Evolutionary conservation across 2,113 vertebrate genomes (phyloP), one percentile per base, ranked within the genome.

Genomic region (Peromyscus polionotus): DNA sequence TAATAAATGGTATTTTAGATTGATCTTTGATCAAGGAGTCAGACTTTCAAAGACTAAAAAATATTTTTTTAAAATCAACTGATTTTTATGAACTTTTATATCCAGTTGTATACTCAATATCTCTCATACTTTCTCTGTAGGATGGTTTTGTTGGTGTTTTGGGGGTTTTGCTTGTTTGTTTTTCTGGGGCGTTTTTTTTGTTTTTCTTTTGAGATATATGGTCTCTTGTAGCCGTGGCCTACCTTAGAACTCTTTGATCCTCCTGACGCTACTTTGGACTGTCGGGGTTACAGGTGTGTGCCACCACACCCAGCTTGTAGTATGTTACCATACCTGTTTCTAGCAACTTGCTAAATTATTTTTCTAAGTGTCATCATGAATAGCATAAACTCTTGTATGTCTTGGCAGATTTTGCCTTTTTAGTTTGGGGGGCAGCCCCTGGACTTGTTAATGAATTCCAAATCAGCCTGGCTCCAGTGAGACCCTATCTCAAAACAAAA

Each of bases 51-150:
- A 68, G 72, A 93, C 12, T 79, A 84, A 59, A 61, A 28, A n/a
- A 17, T 59, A 14, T 33, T 65, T 83, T 81, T 81, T 54, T 12
- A 14, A 61, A 72, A 73, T 39, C n/a, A 73, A 39, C 17, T 39
- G 19, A 73, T 73, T 39, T 39, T 72, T 73, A 36, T 73, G 4
- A 39, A 73, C 24, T 42, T 65, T 65, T 85, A 16, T 84, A 87
- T 36, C 3, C 80, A 4, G n/a, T 94, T 90, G 88, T 90, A 70
- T 93, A 51, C 8, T 94, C 24, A 77, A 0, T 91, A 39, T 94
- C 91, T 96, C 31, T 97, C 8, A 7, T 80, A 1, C 93, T 96
- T 95, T 24, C n/a, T 96, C 95, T 83, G 10, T 28, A 88, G 16
- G 48, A 39, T 63, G 57, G 81, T 84, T 61, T 84, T 63, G 36